Evolutionary conservation across 2,888 invertebrate genomes (phyloP).

Genomic region (Coenonympha arcania): DNA sequence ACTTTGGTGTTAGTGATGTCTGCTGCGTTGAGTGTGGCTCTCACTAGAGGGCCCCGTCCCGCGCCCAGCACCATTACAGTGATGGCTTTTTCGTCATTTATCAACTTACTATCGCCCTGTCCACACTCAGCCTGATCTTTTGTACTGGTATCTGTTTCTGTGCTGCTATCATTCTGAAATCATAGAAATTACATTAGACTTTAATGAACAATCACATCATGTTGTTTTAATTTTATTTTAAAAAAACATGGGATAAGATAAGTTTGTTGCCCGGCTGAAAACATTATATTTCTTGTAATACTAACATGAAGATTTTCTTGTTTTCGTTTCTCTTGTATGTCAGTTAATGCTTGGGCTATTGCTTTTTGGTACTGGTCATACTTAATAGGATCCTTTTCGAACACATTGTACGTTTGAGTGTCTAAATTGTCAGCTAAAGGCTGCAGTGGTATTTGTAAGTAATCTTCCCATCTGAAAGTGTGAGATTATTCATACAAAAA

Average conservation of each 20-base stretch:
- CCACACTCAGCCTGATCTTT: constrained; percentile 27
- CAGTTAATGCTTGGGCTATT: constrained; percentile 80
- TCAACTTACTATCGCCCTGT: constrained; percentile 37
- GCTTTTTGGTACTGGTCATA: constrained; percentile 92
- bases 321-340: constrained; percentile 53
- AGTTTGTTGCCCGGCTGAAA: too few species aligned
- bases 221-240: too few species aligned
- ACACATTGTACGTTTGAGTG: constrained; percentile 96
- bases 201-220: not conserved
- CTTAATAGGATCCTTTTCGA: constrained; percentile 98
- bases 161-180: constrained; percentile 22
- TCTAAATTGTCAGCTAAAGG: constrained; percentile 97
- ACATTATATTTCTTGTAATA: not conserved
- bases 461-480: constrained; percentile 87
- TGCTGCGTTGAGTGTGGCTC: constrained; percentile 88
- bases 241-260: too few species aligned
- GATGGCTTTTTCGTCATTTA: constrained; percentile 41
- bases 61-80: constrained; percentile 94
- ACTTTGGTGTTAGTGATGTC: constrained; percentile 81
- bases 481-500: not conserved
- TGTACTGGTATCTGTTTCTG: constrained; percentile 14
- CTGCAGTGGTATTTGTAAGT: constrained; percentile 91
- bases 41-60: constrained; percentile 95
- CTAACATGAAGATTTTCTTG: constrained; percentile 21
- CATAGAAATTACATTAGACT: not conserved